Evolutionary conservation across 1,140 invertebrate genomes (phyloP).

Genomic region (Helicoverpa zea): DNA sequence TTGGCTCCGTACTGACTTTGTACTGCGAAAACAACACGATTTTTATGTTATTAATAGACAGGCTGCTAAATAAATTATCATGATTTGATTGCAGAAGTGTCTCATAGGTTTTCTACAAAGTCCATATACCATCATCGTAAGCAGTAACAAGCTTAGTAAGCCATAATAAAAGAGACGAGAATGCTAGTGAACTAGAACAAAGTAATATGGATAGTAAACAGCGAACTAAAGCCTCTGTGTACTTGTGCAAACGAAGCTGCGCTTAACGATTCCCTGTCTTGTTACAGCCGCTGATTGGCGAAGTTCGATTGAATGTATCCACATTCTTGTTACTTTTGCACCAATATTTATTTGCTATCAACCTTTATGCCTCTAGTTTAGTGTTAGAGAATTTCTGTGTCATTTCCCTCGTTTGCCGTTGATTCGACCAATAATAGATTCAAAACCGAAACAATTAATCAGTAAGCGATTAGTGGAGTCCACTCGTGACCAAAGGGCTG

Average conservation of each 20-base stretch:
- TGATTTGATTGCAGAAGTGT: no score
- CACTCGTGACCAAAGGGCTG: no score
- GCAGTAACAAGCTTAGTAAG: no score
- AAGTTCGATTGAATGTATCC: constrained; percentile 46
- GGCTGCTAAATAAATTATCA: background rate
- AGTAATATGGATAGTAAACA: constrained; percentile 35
- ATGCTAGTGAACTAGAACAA: constrained; percentile 22
- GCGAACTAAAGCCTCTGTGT: constrained; percentile 17
- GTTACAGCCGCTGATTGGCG: constrained; percentile 47
- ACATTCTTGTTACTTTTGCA: constrained; percentile 30
- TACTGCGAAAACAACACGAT: background rate
- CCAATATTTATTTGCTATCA: constrained; percentile 32
- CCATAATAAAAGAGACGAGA: background rate
- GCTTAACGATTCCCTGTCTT: constrained; percentile 48
- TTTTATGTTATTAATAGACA: background rate
- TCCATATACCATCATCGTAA: no score
- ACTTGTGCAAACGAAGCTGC: constrained; percentile 42
- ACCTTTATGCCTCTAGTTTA: background rate
- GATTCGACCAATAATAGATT: no score
- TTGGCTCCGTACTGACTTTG: background rate
- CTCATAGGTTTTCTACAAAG: no score
- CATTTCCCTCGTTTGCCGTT: no score
- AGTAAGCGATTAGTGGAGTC: no score
- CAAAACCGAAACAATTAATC: no score
- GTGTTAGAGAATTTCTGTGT: no score